phyloP scores from a whole-genome alignment of 2,888 invertebrate species.

The Tipula lateralis region DNA sequence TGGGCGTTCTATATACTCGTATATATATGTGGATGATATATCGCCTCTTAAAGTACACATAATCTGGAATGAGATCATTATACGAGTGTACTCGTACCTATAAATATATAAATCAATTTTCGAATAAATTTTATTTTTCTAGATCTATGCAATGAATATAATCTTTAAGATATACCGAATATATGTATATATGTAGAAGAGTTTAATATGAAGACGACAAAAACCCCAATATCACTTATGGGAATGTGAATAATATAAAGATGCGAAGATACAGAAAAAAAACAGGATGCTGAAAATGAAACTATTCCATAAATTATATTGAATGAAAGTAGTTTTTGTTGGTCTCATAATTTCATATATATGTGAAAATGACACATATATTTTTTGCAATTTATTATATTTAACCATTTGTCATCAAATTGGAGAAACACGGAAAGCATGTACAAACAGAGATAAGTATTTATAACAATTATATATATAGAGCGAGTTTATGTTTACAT shows the following conservation, averaged over 20 bases:
- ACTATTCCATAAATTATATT: constrained; percentile 24
- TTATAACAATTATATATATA: neutral
- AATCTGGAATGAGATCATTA: neutral
- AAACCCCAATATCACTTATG: neutral
- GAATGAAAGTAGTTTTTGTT: neutral
- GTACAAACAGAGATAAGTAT: neutral
- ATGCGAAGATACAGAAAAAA: neutral
- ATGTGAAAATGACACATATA: neutral
- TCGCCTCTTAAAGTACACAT: neutral
- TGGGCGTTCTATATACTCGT: neutral
- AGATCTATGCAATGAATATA: neutral
- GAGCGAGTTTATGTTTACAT: no score
- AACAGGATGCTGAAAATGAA: neutral
- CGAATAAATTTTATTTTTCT: neutral
- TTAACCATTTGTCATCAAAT: neutral
- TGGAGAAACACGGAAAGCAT: neutral
- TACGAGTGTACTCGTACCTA: no score
- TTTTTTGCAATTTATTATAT: neutral
- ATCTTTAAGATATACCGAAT: neutral
- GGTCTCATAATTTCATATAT: neutral
- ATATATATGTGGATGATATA: neutral
- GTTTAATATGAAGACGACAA: neutral
- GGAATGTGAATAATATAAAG: neutral
- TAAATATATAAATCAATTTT: neutral
- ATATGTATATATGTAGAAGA: neutral